phyloP scores from a whole-genome alignment of 2,797 vertebrate genomes.

The Phaenicophaeus curvirostris region DNA sequence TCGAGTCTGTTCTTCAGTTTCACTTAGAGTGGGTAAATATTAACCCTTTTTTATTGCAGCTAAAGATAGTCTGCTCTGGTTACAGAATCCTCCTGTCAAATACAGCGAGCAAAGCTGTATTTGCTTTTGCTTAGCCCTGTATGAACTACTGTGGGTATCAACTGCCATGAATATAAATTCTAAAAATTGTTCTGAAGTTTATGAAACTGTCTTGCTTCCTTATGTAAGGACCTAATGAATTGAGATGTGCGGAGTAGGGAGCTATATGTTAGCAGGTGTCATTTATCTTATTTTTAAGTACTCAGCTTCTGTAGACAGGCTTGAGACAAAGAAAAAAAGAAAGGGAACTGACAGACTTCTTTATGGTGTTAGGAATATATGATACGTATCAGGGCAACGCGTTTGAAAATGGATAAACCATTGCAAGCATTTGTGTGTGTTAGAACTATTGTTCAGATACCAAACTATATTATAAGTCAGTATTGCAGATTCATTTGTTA shows the following conservation, averaged over 20 bases:
- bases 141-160: neutral
- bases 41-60: neutral
- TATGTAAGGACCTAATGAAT: constrained; percentile 7
- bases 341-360: neutral
- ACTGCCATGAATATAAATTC: neutral
- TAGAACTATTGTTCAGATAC: neutral
- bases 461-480: neutral
- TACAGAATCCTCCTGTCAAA: neutral
- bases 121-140: neutral
- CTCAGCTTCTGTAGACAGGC: neutral
- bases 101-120: neutral
- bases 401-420: neutral
- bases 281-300: constrained; percentile 3
- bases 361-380: neutral
- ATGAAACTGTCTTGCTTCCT: neutral
- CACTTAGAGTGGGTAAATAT: neutral
- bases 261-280: constrained; percentile 4
- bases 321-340: neutral
- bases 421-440: neutral
- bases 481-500: neutral
- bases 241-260: neutral
- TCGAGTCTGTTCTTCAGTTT: neutral
- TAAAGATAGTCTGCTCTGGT: neutral
- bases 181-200: neutral
- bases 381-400: neutral